Evolutionary conservation across 2,113 vertebrate species (phyloP), one percentile per base, ranked within the genome.

Genomic region (Hippocampus abdominalis): DNA sequence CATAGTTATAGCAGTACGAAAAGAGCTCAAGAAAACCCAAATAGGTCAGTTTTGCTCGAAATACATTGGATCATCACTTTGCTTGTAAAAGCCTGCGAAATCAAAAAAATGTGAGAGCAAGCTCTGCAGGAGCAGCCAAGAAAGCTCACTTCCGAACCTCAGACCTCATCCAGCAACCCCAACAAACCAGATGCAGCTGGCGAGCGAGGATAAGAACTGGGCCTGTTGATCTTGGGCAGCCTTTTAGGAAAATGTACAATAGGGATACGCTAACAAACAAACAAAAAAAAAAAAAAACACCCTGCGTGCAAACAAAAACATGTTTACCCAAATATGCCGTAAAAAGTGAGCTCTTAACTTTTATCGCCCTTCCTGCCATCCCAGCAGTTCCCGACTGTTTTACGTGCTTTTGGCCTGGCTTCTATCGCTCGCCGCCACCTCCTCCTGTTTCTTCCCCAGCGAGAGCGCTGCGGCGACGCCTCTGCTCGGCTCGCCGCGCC

Each of bases 181-280:
- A 71, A 66, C 70, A 82, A 73, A 74, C 75, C 42, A 70, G 49
- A 77, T 75, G 83, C 89, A 89, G 85, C 85, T 89, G 86, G 85
- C 75, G 64, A 13, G 82, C 87, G 77, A 78, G 63, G 77, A 69
- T 32, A 15, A 21, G 63, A 71, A 64, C 40, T 16, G 67, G 70
- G 78, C 70, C 64, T 69, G 65, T 69, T 77, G n/a, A 73, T 80
- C 48, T 48, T 25, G 25, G 6, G 8, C 64, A 4, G 44, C 42
- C 36, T 23, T 48, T 29, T 36, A 5, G 46, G 12, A 65, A 53
- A 51, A 21, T 12, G 39, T 59, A 40, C 39, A 59, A 54, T 36
- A n/a, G 49, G 40, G 23, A 57, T 16, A 27, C 39, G 13, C 64
- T 18, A 51, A 42, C 62, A 64, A 18, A 56, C 53, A 25, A 56